Evolutionary conservation across 2,113 vertebrate genomes (phyloP).

Genomic region (Carassius auratus): DNA sequence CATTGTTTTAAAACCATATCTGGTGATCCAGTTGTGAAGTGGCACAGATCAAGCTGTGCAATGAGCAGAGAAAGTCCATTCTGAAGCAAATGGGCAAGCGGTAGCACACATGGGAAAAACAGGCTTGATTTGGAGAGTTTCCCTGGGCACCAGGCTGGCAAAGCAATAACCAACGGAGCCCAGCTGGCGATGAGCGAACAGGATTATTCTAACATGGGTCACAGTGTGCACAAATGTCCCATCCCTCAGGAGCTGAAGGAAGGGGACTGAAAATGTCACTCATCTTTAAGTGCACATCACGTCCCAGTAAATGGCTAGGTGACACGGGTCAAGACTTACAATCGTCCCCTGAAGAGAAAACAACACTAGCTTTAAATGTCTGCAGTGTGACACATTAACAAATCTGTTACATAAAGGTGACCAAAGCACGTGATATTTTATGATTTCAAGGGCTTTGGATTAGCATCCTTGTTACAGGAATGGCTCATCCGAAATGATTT

Average conservation of each 20-base stretch:
- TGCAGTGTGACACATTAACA: no score
- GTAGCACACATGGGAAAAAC: constrained; percentile 21
- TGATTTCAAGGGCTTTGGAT: no score
- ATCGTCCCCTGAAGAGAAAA: not conserved
- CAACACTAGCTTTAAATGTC: not conserved
- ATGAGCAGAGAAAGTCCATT: not conserved
- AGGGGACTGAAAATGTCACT: constrained; percentile 29
- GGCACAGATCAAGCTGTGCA: constrained; percentile 26
- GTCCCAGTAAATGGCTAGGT: not conserved
- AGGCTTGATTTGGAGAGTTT: constrained; percentile 21
- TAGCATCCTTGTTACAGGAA: no score
- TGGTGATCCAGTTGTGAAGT: constrained; percentile 10
- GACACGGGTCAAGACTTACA: not conserved
- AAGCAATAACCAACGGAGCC: constrained; percentile 28
- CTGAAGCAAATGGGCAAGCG: constrained; percentile 11
- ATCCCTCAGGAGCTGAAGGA: constrained; percentile 10
- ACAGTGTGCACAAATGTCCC: constrained; percentile 36
- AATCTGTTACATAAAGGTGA: no score
- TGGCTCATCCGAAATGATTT: no score
- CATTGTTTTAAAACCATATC: constrained; percentile 27
- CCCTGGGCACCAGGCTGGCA: constrained; percentile 32
- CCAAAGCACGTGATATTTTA: no score
- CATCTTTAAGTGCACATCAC: not conserved
- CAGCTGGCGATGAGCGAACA: constrained; percentile 40
- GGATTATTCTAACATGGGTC: constrained; percentile 46